phyloP scores from a whole-genome alignment of 2,113 vertebrate genomes.

The Pachypanchax playfairii region DNA sequence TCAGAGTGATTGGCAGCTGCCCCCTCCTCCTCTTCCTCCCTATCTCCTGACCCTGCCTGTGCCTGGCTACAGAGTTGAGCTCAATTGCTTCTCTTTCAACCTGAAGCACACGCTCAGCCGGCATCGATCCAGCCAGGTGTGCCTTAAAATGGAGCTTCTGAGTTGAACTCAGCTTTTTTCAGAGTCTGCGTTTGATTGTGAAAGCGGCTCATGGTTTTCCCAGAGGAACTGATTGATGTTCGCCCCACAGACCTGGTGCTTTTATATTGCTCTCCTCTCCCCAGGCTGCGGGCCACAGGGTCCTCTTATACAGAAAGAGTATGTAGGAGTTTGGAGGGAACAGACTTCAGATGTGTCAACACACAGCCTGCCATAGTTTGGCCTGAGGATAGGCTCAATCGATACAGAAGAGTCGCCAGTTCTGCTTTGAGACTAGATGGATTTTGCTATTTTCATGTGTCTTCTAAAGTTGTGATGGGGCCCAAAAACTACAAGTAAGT shows the following conservation, averaged over 20 bases:
- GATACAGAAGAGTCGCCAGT: slow-evolving; percentile 60
- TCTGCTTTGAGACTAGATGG: slow-evolving; percentile 44
- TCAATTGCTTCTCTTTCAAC: slow-evolving; percentile 45
- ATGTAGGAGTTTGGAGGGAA: slow-evolving; percentile 72
- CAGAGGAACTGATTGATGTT: slow-evolving; percentile 71
- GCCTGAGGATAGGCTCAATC: slow-evolving; percentile 67
- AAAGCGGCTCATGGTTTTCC: slow-evolving; percentile 60
- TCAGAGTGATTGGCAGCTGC: slow-evolving; percentile 49
- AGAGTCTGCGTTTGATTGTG: slow-evolving; percentile 44
- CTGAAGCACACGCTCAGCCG: slow-evolving; percentile 24
- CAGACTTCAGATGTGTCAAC: slow-evolving; percentile 74
- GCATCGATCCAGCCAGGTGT: slow-evolving; percentile 70
- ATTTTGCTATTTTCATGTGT: slow-evolving; percentile 56
- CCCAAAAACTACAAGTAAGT: slow-evolving; percentile 35
- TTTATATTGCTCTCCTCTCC: slow-evolving; percentile 69
- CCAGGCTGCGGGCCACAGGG: slow-evolving; percentile 65
- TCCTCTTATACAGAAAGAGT: slow-evolving; percentile 60
- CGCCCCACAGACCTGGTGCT: slow-evolving; percentile 65
- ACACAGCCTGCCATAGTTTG: slow-evolving; percentile 62
- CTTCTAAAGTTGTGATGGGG: slow-evolving; percentile 42
- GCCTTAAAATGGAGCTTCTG: slow-evolving; percentile 72
- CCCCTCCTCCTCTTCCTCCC: slow-evolving; percentile 19
- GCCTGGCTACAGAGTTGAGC: slow-evolving; percentile 40
- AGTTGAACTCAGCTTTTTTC: slow-evolving; percentile 45
- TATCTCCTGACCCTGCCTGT: slow-evolving; percentile 38